These are phyloP conservation scores for Teinopalpus imperialis DNA, from an alignment of 2,888 invertebrate genomes.

Conservation along the genomic window DNA sequence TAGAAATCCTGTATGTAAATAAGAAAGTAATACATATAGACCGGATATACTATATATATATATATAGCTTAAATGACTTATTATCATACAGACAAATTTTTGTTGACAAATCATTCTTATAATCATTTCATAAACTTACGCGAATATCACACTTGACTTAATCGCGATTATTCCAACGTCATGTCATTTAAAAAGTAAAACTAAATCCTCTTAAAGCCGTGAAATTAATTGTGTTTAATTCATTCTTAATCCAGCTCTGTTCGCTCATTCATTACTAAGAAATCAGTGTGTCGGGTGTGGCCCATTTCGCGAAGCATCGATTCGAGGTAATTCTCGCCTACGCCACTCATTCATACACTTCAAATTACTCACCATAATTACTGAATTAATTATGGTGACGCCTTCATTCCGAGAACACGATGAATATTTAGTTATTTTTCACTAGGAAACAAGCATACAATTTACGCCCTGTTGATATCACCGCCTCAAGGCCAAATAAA, in stretches of 20 bases:
- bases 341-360: not conserved
- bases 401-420: conserved; percentile 7
- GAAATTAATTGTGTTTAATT: not conserved
- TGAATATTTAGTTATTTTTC: conserved; percentile 6
- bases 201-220: too few species aligned
- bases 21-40: too few species aligned
- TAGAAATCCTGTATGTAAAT: too few species aligned
- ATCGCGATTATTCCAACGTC: too few species aligned
- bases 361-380: not conserved
- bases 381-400: conserved; percentile 12
- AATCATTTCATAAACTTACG: too few species aligned
- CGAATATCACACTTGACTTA: too few species aligned
- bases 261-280: conserved; percentile 14
- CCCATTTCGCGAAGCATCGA: conserved; percentile 10
- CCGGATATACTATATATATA: too few species aligned
- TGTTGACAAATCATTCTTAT: too few species aligned
- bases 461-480: conserved; percentile 6
- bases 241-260: conserved; percentile 4
- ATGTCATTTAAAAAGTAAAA: too few species aligned
- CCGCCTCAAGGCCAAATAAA: conserved; percentile 4
- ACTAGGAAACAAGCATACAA: conserved; percentile 1
- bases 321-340: not conserved
- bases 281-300: conserved; percentile 11
- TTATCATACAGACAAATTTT: too few species aligned
- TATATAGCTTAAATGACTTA: too few species aligned